phyloP scores from a whole-genome alignment of 2,797 vertebrate genomes.

The Carcharodon carcharias region DNA sequence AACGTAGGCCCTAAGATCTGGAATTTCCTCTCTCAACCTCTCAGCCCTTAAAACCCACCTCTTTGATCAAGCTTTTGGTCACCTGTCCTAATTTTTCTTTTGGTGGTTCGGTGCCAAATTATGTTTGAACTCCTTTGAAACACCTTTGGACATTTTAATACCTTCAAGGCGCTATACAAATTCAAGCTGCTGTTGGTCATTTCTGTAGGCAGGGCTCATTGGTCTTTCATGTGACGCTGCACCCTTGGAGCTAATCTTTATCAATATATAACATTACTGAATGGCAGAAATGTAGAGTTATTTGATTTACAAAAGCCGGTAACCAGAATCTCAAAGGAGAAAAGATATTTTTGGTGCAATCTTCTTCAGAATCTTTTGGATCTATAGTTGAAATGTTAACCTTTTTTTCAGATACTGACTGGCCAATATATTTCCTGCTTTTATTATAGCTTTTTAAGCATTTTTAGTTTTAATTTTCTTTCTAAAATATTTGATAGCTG shows the following conservation, averaged over 20 bases:
- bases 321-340: neutral
- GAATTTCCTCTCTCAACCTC: neutral
- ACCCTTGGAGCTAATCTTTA: neutral
- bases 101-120: neutral
- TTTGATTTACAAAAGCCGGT: neutral
- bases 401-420: neutral
- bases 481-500: neutral
- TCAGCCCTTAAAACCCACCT: neutral
- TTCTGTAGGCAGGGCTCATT: neutral
- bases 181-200: neutral
- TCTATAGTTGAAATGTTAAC: neutral
- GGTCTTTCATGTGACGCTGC: neutral
- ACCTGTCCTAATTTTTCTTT: neutral
- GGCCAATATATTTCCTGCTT: neutral
- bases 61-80: neutral
- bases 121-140: neutral
- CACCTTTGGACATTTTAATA: neutral
- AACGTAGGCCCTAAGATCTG: neutral
- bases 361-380: neutral
- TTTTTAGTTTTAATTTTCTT: neutral
- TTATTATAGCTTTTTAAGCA: neutral
- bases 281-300: neutral
- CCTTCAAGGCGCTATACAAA: neutral
- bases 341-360: neutral
- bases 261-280: neutral